Base-by-base conservation (phyloP, 2,888 invertebrate species). In the Netelia fuscicornis region DNA sequence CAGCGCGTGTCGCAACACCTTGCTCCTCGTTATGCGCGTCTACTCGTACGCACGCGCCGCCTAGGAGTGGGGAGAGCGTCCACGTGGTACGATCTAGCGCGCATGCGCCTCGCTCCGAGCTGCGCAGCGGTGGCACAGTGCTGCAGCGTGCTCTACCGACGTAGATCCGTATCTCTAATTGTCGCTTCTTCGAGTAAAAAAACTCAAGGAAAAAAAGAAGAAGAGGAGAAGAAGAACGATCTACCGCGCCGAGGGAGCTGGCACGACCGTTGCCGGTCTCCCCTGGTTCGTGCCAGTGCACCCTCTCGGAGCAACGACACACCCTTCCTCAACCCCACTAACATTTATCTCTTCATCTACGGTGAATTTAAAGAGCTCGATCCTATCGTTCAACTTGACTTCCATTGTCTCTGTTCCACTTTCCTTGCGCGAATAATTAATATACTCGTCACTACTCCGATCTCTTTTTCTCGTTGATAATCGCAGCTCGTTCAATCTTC, bases 121-220 rank as follows among this genome's bases (percentile, higher is more conserved):
- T 52, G 17, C 13, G 37, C 75, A 52, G 37, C 52, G 65, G 58
- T 67, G 60, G 44, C 58, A 72, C 74, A 82, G 82, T 85, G 81
- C 79, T 84, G 68, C 88, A 87, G 86, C 65, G 76, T 48, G 52
- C 71, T 23, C 86, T 75, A 81, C 86, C 85, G 86, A 86, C 79
- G 70, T 75, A 91, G 91, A 90, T 89, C 86, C 74, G 86, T 91
- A 91, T 89, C 90, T 79, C 83, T 90, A 91, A 91, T 90, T 88
- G 87, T 90, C 87, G 87, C 80, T 67, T 44, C 67, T 30, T 64
- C 17, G 44, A 62, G 62, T 8, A 30, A 30, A 30, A 30, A 30
- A 30, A 30, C 30, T 3, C 30, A 30, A 30, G 30, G 30, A 30
- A 30, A 30, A 30, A 30, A 30, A 30, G 30, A 30, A 17, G 10